Conservation (phyloP, 2,113 vertebrate species). For the Sceloporus tristichus region DNA sequence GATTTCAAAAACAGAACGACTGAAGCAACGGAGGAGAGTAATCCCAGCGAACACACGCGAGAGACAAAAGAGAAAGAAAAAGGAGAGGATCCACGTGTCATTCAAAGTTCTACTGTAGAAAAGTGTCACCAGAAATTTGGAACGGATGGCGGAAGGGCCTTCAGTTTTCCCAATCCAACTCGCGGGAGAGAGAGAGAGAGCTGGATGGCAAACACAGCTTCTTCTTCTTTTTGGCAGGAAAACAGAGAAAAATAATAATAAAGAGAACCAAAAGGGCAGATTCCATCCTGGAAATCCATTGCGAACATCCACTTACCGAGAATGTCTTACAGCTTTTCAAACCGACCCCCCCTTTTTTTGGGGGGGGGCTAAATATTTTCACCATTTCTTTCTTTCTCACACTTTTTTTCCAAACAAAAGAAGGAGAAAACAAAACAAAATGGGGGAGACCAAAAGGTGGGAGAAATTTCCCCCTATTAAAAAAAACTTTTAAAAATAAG, state of each 20-base stretch:
- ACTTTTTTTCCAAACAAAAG: not conserved
- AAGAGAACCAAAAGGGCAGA: not conserved
- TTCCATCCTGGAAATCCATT: slow-evolving; percentile 21
- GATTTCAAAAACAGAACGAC: slow-evolving; percentile 51
- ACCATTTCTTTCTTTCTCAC: not conserved
- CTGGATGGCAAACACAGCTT: not conserved
- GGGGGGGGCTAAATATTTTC: slow-evolving; percentile 31
- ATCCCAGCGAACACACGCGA: slow-evolving; percentile 49
- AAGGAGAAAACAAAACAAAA: not conserved
- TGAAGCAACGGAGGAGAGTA: not conserved
- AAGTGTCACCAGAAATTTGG: slow-evolving; percentile 30
- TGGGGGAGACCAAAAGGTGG: not conserved
- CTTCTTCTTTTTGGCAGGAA: slow-evolving; percentile 34
- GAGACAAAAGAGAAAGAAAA: slow-evolving; percentile 51
- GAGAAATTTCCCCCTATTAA: not conserved
- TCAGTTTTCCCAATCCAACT: slow-evolving; percentile 14
- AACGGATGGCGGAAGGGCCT: slow-evolving; percentile 55
- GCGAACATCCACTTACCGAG: slow-evolving; percentile 51
- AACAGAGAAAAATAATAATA: not conserved
- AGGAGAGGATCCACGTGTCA: slow-evolving; percentile 55
- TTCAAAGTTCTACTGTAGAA: slow-evolving; percentile 45
- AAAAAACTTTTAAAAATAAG: slow-evolving; percentile 6
- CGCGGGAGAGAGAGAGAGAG: slow-evolving; percentile 18
- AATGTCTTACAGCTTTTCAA: slow-evolving; percentile 50
- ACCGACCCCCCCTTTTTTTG: not conserved